Evolutionary conservation across 2,797 vertebrate species (phyloP), one percentile per base, ranked within the genome.

Genomic region (Acanthornis magna): DNA sequence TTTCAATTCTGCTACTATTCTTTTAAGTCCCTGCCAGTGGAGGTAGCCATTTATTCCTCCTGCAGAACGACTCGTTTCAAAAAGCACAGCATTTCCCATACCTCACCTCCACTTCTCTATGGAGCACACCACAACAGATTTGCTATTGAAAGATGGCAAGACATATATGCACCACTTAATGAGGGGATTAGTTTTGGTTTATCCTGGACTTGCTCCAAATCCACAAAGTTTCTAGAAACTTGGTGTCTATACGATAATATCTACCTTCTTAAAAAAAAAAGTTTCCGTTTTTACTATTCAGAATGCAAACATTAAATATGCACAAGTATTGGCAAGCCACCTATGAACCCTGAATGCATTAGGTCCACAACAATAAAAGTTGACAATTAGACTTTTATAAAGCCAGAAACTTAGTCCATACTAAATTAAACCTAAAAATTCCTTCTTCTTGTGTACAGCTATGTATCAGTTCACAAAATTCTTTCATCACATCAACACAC

Each of bases 21-120:
- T 67, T 93, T 54, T 48, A 92, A 75, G 75, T 60, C 54, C 16
- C 43, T 88, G 85, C 72, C 87, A 95, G 87, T 0, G 6, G 51
- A 95, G 91, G 93, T 91, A 91, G 78, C 61, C 78, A n/a, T 54
- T 87, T 89, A 68, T 80, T 83, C 47, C 65, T n/a, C 51, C 34
- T 45, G 36, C 57, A 88, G 47, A 93, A 74, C 11, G 4, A 53
- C 66, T n/a, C 17, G 3, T 65, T 93, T 88, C 78, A 71, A 77
- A 84, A 87, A 67, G 58, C 42, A 61, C 11, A 19, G 42, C 36
- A 29, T 32, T 79, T 78, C 85, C 73, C 36, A 86, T 9, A 34
- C 13, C 54, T 48, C 38, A 19, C 29, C 40, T 75, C 50, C 27
- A 50, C 61, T 85, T 58, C 13, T 22, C 40, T 27, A 20, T 1